Evolutionary conservation across 2,797 vertebrate species (phyloP), one percentile per base, ranked within the genome.

Genomic region (Cyprinodon diabolis): DNA sequence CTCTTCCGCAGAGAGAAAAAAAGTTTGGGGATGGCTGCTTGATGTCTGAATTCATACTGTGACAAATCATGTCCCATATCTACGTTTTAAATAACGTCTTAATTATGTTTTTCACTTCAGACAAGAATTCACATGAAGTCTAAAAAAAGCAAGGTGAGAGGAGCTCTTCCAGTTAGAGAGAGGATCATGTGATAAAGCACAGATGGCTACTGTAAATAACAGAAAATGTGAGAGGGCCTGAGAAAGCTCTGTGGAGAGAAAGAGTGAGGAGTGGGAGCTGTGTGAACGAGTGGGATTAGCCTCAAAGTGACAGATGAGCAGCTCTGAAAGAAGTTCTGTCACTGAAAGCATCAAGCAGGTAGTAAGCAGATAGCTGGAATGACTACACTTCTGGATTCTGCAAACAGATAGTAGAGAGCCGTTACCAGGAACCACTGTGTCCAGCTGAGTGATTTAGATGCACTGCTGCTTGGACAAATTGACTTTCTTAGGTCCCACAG

Each of bases 241-340:
- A 72, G 57, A 77, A 75, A 78, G 76, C 70, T 72, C 40, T 21
- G 52, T 66, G 70, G 78, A 67, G 66, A 66, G 70, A 60, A 66
- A 1, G 17, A 62, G 55, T 2, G n/a, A 69, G 79, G 80, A 80
- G 72, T 13, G 7, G 58, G 63, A 82, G 79, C 77, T 76, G 82
- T 10, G 45, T 73, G 84, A 84, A 84, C 25, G 76, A 83, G 87
- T 79, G 67, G 85, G 82, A 87, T 89, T 86, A 90, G 73, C 68
- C 71, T 51, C 48, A 81, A 87, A 90, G 79, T 86, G 80, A 89
- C 76, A 86, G 85, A 90, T 90, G 89, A 91, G 82, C 75, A 23
- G 71, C 67, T 75, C 74, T 89, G 75, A 85, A 87, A 87, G 78
- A 68, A 83, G 81, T 85, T 76, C 69, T 75, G 58, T 72, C 82